Percentiles rank a stretch among this genome's conserved stretches.
Evolutionary conservation across 2,888 invertebrate species (phyloP).

Genomic region (Lagria hirta): DNA sequence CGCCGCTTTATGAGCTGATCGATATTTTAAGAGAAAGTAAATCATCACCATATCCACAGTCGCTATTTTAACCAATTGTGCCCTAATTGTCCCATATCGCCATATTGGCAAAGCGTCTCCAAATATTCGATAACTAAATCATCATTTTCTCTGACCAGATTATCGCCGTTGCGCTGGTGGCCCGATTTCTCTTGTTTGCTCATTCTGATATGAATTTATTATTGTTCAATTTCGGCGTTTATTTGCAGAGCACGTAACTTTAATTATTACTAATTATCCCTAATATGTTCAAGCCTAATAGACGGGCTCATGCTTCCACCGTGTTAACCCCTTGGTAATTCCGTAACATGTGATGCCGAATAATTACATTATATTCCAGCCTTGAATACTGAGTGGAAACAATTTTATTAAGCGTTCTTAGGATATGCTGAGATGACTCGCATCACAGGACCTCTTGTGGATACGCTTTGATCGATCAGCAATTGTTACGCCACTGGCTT

Average conservation of each 20-base stretch:
- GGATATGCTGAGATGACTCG: not conserved
- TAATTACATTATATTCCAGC: conserved; percentile 25
- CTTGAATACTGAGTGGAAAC: conserved; percentile 22
- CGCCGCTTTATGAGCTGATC: conserved; percentile 14
- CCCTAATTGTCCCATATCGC: conserved; percentile 20
- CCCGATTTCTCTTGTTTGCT: conserved; percentile 24
- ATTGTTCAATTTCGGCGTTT: conserved; percentile 33
- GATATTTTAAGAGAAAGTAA: conserved; percentile 21
- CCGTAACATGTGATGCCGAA: conserved; percentile 28
- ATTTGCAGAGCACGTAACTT: conserved; percentile 34
- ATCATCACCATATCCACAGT: conserved; percentile 11
- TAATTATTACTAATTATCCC: conserved; percentile 34
- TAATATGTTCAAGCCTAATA: conserved; percentile 32
- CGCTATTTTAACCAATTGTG: no score
- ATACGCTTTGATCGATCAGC: no score
- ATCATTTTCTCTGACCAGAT: conserved; percentile 26
- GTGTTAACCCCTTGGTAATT: conserved; percentile 29
- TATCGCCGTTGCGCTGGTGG: conserved; percentile 19
- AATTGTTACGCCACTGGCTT: no score
- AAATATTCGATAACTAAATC: conserved; percentile 26
- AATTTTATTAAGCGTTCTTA: conserved; percentile 28
- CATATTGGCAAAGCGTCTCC: conserved; percentile 17
- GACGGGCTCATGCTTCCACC: conserved; percentile 28
- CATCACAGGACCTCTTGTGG: no score
- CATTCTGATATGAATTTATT: conserved; percentile 32